Evolutionary conservation across 2,888 invertebrate species (phyloP), one percentile per base, ranked within the genome.

Genomic region (Gymnocheta viridis): DNA sequence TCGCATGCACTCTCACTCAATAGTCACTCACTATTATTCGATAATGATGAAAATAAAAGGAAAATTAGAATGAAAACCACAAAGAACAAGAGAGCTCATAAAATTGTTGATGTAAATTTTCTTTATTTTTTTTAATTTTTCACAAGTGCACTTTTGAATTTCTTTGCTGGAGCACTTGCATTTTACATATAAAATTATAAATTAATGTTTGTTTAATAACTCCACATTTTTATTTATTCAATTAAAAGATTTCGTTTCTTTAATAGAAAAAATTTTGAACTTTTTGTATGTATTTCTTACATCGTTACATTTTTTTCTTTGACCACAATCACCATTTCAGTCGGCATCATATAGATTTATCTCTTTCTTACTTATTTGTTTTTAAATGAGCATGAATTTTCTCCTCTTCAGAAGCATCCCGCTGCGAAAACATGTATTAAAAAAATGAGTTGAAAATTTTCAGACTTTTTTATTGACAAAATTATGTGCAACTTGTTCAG

Each of bases 201-300:
- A 38, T 44, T 14, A 35, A 44, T 54, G 0, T 66, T 32, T 64
- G 17, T 44, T 41, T 41, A 41, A 41, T 38, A 19, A 27, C n/a
- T 14, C 7, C 14, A 5, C 14, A 7, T 27, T 62, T 60, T 38
- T 29, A 64, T 47, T 49, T 81, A 51, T 73, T 69, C 17, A 69
- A 56, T 64, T 70, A 74, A 74, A 64, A 38, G n/a, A 35, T 47
- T 64, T 49, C 9, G 35, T 54, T 51, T 51, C 32, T 70, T 79
- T 64, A 14, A 27, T 69, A 78, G 41, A 69, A 84, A 79, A 77
- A 73, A 9, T 69, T 51, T 73, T 60, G 35, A 82, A 77, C 70
- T 78, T 84, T 84, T 84, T 84, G 84, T 84, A 72, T 84, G 84
- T 84, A 84, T 84, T 84, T 84, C 84, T 84, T 84, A 84, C 82